These are phyloP conservation scores for Caenorhabditis japonica DNA, from an alignment of 2,888 invertebrate genomes.

Conservation along the genomic window DNA sequence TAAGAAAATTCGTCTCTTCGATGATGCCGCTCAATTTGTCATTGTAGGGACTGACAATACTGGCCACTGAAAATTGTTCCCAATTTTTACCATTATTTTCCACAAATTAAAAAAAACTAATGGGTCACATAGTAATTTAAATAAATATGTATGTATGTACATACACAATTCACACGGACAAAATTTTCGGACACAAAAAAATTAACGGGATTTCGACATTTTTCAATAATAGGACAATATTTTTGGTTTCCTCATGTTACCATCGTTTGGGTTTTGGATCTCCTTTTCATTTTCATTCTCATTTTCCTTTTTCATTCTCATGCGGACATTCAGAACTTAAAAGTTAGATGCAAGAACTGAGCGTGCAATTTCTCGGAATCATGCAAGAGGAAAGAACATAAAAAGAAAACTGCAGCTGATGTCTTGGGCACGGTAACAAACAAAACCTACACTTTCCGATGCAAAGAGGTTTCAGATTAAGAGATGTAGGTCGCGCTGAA, in stretches of 20 bases:
- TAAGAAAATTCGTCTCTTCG: conserved; percentile 56
- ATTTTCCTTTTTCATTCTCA: background rate
- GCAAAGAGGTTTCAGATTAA: conserved; percentile 86
- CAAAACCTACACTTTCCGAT: conserved; percentile 71
- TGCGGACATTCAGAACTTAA: conserved; percentile 29
- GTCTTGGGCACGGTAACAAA: conserved; percentile 45
- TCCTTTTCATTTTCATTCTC: background rate
- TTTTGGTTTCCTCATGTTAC: too few relatives aligned
- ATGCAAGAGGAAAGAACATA: conserved; percentile 49
- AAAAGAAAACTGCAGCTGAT: conserved; percentile 39
- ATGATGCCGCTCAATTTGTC: conserved; percentile 64
- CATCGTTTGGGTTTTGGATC: too few relatives aligned
- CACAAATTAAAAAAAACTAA: conserved; percentile 14
- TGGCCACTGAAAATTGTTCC: conserved; percentile 60
- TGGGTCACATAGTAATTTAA: conserved; percentile 30
- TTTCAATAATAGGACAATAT: background rate
- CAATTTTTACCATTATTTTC: too few relatives aligned
- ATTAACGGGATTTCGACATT: conserved; percentile 24
- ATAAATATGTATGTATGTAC: conserved; percentile 25
- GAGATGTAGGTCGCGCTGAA: conserved; percentile 97
- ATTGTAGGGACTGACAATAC: conserved; percentile 62
- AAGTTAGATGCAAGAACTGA: conserved; percentile 34
- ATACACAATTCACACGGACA: conserved; percentile 40
- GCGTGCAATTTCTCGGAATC: conserved; percentile 19
- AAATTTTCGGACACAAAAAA: conserved; percentile 28